Base-by-base conservation (phyloP, 2,113 vertebrate species). In the Pelodiscus sinensis region DNA sequence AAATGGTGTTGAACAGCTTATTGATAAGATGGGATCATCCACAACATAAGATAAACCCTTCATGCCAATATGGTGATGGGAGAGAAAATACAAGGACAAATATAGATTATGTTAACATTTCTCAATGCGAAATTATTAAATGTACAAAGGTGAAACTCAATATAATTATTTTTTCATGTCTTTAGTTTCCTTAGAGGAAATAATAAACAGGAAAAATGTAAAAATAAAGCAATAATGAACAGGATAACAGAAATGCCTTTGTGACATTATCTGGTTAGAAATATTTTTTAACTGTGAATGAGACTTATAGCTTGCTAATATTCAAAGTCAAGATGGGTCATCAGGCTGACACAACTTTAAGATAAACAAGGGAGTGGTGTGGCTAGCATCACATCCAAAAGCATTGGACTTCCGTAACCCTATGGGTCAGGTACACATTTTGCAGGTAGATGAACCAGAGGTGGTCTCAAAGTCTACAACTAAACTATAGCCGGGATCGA, bases 21-120 rank as follows among this genome's bases (percentile, higher is more conserved):
- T 77, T 94, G 91, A 86, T 93, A 90, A 83, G 91, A 92, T 92
- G 94, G 88, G 85, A 81, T 94, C 85, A 94, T 85, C 80, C 85
- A 87, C 27, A 92, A 90, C 44, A 85, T 29, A 81, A 95, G 71
- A 60, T 86, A 95, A 92, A 81, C 56, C 85, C 55, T 95, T 81
- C 54, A 82, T 83, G 73, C 38, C 82, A 90, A 95, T 92, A 81
- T 38, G 91, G 54, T 54, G 9, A 81, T 82, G 60, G 1, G 51
- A 93, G 90, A 93, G 82, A 38, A 56, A 55, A 24, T 57, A 82
- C 16, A 71, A 55, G 24, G 77, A 83, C 81, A 81, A 90, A 94
- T 82, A 56, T 68, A 92, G 24, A 84, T 84, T 57, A 89, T 84
- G 94, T 84, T 80, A 71, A 14, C 0, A 0, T 79, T 35, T 16